Evolutionary conservation across 2,113 vertebrate genomes (phyloP), one percentile per base, ranked within the genome.

Genomic region (Hucho hucho): DNA sequence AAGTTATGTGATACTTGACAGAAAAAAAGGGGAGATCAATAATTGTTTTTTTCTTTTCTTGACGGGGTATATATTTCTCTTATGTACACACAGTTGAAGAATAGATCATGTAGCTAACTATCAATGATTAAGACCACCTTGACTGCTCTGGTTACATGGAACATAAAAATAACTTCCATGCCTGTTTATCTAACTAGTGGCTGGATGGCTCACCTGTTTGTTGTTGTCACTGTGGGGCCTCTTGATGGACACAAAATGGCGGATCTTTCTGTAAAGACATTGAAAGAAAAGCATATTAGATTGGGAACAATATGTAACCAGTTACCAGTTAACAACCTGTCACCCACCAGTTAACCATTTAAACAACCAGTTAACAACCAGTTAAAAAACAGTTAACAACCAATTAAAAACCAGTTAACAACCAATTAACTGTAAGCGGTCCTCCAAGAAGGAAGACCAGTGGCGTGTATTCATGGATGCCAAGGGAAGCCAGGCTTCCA

Each of bases 231-330:
- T 87, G 75, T 95, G 94, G 83, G 95, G 93, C 84, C 94, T 96
- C 92, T 97, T 98, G 90, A 98, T 94, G 74, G 97, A 95, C 70
- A 99, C 97, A 86, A 97, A 96, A 88, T 99, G 97, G 80, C 96
- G 93, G 79, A 99, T 96, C 92, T 98, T 97, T 89, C 97, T 99
- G 92, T 75, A 78, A 91, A 89, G 64, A 90, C 78, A 85, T 82
- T 1, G 72, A 61, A 4, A 59, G 28, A 18, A 29, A 63, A 16
- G 6, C 18, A 6, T 3, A 72, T 20, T 24, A 12, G 22, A 79
- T 3, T n/a, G 12, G 13, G 3, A 24, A 70, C 71, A 4, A 14
- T 7, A 9, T 5, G 28, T 25, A 6, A 53, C 18, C 58, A 61
- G 9, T 43, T 43, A 43, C 9, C 37, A 43, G 37, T 43, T 43